Conservation (phyloP, 2,113 vertebrate genomes). For the Etheostoma spectabile region DNA sequence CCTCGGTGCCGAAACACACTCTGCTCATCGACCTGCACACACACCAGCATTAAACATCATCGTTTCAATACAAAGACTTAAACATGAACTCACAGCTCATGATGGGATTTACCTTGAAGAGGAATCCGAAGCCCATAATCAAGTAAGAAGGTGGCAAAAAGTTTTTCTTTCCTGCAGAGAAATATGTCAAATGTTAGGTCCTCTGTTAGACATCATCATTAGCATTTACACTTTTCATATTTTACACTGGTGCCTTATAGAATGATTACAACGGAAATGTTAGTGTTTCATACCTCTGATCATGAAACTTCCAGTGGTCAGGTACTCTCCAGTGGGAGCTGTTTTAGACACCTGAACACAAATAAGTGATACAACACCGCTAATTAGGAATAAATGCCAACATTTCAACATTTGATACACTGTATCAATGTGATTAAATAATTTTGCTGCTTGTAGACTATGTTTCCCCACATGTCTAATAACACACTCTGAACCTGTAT, state of each 20-base stretch:
- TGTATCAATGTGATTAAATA: neutral
- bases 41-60: neutral
- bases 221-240: neutral
- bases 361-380: neutral
- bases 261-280: neutral
- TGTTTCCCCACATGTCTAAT: neutral
- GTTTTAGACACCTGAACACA: constrained; percentile 94
- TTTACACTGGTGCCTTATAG: neutral
- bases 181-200: neutral
- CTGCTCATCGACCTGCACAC: constrained; percentile 91
- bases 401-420: neutral
- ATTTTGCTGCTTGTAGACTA: neutral
- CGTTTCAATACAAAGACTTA: neutral
- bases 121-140: constrained; percentile 98
- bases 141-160: constrained; percentile 97
- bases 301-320: constrained; percentile 99
- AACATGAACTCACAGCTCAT: neutral
- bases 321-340: constrained; percentile 96
- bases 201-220: neutral
- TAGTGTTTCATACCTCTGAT: constrained; percentile 88
- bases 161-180: constrained; percentile 95
- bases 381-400: neutral
- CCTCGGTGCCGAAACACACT: constrained; percentile 91
- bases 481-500: neutral
- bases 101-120: constrained; percentile 91